Evolutionary conservation across 2,888 invertebrate genomes (phyloP).

Genomic region (Eupithecia pulchellata): DNA sequence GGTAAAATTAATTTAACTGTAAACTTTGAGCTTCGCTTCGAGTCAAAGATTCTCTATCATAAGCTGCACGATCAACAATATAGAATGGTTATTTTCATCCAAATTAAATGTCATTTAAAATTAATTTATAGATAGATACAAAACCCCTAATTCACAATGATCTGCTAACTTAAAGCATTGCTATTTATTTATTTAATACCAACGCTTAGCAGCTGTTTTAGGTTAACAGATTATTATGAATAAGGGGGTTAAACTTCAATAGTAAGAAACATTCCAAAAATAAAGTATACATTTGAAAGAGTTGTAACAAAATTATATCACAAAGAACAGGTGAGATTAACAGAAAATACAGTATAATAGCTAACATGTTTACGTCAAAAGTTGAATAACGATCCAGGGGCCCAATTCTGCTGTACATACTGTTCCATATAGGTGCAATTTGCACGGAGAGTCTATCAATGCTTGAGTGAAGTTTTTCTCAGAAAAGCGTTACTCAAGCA

Average conservation of each 20-base stretch:
- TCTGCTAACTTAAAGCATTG: too few species aligned
- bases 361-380: slow-evolving; percentile 16
- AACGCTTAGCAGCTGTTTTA: too few species aligned
- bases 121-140: slow-evolving; percentile 27
- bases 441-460: too few species aligned
- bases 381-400: not conserved
- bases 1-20: slow-evolving; percentile 22
- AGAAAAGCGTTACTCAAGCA: too few species aligned
- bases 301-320: slow-evolving; percentile 56
- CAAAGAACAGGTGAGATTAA: slow-evolving; percentile 65
- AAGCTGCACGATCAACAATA: not conserved
- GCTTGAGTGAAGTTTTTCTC: too few species aligned
- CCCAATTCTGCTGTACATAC: too few species aligned
- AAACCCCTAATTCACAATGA: too few species aligned
- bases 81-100: slow-evolving; percentile 22
- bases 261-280: slow-evolving; percentile 45
- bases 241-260: slow-evolving; percentile 42
- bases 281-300: slow-evolving; percentile 37
- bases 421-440: too few species aligned
- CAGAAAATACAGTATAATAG: slow-evolving; percentile 45
- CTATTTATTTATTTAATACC: too few species aligned
- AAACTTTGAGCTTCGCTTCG: slow-evolving; percentile 45
- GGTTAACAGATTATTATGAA: too few species aligned
- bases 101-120: slow-evolving; percentile 37
- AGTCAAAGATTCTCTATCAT: not conserved